Base-by-base conservation (phyloP, 2,113 vertebrate genomes). In the Melanerpes formicivorus region DNA sequence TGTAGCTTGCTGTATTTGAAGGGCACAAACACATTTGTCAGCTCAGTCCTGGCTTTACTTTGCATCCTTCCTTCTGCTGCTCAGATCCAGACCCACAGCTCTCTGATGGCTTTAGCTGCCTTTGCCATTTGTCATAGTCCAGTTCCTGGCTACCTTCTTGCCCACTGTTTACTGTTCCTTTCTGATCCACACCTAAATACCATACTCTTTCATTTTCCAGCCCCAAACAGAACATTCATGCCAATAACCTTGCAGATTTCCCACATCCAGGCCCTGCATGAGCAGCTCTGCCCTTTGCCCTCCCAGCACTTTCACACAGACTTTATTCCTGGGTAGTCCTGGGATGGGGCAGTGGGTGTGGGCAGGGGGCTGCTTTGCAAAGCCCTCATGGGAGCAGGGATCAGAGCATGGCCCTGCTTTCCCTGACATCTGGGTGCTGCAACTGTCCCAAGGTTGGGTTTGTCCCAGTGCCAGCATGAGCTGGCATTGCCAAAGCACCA, bases 191-290 rank as follows among this genome's bases (percentile, higher is more conserved):
- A 6, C 66, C 42, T 78, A 70, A 74, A 92, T 76, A 60, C 34
- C 64, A 15, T 5, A 18, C 60, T 96, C 83, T 96, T 92, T 60
- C 75, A 70, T 94, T 95, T 93, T 84, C 59, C 64, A 91, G 64
- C 46, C 73, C 69, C 83, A 81, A 89, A 55, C 50, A 91, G 90
- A 76, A 46, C 58, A 64, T 73, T 80, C 85, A 88, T 84, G 34
- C 23, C 52, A 73, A 83, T 58, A 88, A 87, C 63, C 85, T 91
- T 71, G 69, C 46, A 90, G 73, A 74, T 90, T 78, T 94, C 58
- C 67, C 23, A 44, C 85, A 92, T 82, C 60, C 92, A 87, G 66
- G 60, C 16, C 29, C 40, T 32, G 54, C 52, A 48, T 88, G 70
- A 82, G n/a, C 34, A 85, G 29, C 63, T 86, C 64, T 90, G 67